Percentiles rank a stretch among this genome's conserved stretches.
These are phyloP conservation scores for Scaptomyza graminum DNA, from an alignment of 1,140 invertebrate genomes.

Conservation along the genomic window DNA sequence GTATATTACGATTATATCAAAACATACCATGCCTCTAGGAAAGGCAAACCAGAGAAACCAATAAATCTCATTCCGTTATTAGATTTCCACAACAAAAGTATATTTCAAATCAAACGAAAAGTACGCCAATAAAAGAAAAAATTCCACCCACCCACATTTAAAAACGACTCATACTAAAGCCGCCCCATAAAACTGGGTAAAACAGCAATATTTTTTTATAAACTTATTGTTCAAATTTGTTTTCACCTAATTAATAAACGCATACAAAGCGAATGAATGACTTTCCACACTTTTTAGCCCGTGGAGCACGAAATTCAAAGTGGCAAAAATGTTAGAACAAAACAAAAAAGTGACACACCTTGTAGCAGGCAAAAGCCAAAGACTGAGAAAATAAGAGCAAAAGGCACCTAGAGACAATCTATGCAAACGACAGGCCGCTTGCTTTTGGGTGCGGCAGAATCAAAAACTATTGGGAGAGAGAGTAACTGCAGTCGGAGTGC, in stretches of 20 bases:
- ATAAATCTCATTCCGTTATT: no score
- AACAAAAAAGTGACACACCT: slow-evolving; percentile 82
- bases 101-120: no score
- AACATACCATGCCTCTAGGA: no score
- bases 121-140: no score
- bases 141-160: background rate
- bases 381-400: slow-evolving; percentile 20
- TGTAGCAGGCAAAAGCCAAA: slow-evolving; percentile 37
- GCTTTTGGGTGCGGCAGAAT: slow-evolving; percentile 76
- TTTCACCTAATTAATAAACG: slow-evolving; percentile 58
- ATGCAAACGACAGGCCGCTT: slow-evolving; percentile 24
- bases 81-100: no score
- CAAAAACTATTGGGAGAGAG: slow-evolving; percentile 30
- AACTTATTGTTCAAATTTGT: slow-evolving; percentile 63
- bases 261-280: slow-evolving; percentile 4
- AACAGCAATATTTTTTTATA: slow-evolving; percentile 70
- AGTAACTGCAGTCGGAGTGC: slow-evolving; percentile 6
- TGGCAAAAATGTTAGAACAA: slow-evolving; percentile 68
- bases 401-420: slow-evolving; percentile 32
- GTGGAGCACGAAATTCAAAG: slow-evolving; percentile 23
- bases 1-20: no score
- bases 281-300: background rate
- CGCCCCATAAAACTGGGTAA: slow-evolving; percentile 3
- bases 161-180: background rate
- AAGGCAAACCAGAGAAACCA: no score